Base-by-base conservation (phyloP, 2,888 invertebrate species). In the Epinotia nisella region DNA sequence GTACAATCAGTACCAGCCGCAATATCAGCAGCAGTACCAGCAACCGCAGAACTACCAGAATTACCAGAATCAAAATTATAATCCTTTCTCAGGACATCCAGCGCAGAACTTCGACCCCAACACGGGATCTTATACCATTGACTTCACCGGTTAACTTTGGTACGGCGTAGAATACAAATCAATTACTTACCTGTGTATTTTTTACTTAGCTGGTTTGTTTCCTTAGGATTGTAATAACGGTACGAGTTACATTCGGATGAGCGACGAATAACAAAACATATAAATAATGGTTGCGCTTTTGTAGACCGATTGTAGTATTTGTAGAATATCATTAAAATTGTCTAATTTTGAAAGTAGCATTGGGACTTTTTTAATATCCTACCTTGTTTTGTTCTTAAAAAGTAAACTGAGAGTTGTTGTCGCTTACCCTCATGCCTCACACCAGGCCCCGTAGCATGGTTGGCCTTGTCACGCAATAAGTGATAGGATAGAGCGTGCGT, bases 121-220 rank as follows among this genome's bases (percentile, higher is more conserved):
- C 83, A 95, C 95, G 74, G 97, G 97, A 19, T 97, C 97, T 5
- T 97, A 97, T 87, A 95, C 96, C 76, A 95, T 97, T 77, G 95
- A 96, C 83, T 97, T 97, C 83, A 95, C 95, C 80, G 95, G 95
- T 83, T 94, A 94, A 84, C 78, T 75, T 71, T 61, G 17, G 21
- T 29, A 59, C 15, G n/a, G 13, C 24, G 39, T 66, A 51, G 35
- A 11, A 13, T 51, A 58, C 5, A 55, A 65, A 39, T 35, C 29
- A 65, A 53, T 55, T 24, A 21, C 13, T 55, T 55, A 55, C 49
- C 49, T 58, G 65, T 64, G 17, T 17, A 15, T 1, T 7, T 2
- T 19, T 19, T 45, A 15, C 41, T 19, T 29, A 24, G 17, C 17
- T 35, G 64, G 64, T 17, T 51, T 53, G 5, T 17, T 53, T 35